These are phyloP conservation scores for Unio pictorum DNA, from an alignment of 2,888 invertebrate genomes.

Conservation along the genomic window DNA sequence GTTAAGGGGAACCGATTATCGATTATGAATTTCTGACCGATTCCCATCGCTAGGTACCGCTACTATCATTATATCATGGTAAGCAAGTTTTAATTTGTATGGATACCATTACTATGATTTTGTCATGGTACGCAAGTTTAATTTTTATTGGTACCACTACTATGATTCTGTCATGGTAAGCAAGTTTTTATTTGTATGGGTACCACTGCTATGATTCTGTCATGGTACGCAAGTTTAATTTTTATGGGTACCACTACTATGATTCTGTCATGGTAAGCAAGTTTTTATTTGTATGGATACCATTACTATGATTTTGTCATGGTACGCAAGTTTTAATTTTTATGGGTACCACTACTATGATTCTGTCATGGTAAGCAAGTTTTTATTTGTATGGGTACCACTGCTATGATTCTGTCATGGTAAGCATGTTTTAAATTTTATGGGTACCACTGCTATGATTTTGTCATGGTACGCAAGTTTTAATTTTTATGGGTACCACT, in stretches of 20 bases:
- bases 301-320: constrained; percentile 57
- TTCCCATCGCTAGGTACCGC: constrained; percentile 40
- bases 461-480: constrained; percentile 43
- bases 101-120: constrained; percentile 57
- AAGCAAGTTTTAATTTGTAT: constrained; percentile 6
- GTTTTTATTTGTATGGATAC: constrained; percentile 24
- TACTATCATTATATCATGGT: constrained; percentile 59
- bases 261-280: constrained; percentile 54
- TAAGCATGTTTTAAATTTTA: constrained; percentile 16
- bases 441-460: constrained; percentile 55
- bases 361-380: constrained; percentile 48
- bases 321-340: constrained; percentile 24
- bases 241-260: constrained; percentile 48
- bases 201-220: constrained; percentile 58
- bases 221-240: constrained; percentile 28
- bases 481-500: constrained; percentile 37
- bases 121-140: constrained; percentile 39
- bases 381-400: constrained; percentile 31
- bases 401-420: constrained; percentile 58
- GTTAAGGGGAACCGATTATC: too few relatives aligned
- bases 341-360: constrained; percentile 54
- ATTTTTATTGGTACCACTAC: constrained; percentile 40
- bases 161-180: constrained; percentile 59
- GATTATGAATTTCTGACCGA: too few relatives aligned
- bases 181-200: constrained; percentile 13